These are phyloP conservation scores for Onychostoma macrolepis DNA, from an alignment of 2,113 vertebrate genomes.

Conservation along the genomic window DNA sequence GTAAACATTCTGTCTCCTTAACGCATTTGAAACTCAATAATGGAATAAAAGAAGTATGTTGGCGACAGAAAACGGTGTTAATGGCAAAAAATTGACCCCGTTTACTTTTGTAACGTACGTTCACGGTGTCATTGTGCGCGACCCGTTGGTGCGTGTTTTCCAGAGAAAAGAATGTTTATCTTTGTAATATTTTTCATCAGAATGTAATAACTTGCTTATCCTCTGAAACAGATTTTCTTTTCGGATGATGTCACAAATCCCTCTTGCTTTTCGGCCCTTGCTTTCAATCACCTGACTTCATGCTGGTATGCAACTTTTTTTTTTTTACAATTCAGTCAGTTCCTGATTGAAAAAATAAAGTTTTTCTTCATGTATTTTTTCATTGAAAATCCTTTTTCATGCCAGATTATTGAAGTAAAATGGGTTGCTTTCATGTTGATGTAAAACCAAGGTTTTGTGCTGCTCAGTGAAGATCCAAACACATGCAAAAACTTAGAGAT, in stretches of 20 bases:
- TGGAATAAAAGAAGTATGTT: neutral
- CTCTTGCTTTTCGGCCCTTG: neutral
- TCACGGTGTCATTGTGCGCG: neutral
- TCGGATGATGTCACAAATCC: neutral
- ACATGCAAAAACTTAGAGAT: neutral
- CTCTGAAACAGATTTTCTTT: neutral
- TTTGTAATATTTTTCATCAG: neutral
- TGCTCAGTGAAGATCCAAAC: neutral
- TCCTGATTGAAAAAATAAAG: neutral
- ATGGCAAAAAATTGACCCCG: neutral
- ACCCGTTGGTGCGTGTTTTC: neutral
- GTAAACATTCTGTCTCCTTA: conserved; percentile 7
- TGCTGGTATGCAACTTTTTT: neutral
- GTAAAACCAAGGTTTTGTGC: neutral
- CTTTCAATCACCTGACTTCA: neutral
- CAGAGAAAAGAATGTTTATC: neutral
- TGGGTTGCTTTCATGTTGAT: neutral
- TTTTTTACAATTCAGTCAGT: neutral
- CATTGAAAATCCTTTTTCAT: neutral
- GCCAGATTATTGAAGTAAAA: neutral
- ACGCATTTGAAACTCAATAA: neutral
- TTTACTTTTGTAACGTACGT: neutral
- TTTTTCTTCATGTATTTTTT: neutral
- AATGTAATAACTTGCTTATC: conserved; percentile 3
- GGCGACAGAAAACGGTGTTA: neutral